Evolutionary conservation across 1,140 invertebrate species (phyloP).

Genomic region (Cyclina sinensis): DNA sequence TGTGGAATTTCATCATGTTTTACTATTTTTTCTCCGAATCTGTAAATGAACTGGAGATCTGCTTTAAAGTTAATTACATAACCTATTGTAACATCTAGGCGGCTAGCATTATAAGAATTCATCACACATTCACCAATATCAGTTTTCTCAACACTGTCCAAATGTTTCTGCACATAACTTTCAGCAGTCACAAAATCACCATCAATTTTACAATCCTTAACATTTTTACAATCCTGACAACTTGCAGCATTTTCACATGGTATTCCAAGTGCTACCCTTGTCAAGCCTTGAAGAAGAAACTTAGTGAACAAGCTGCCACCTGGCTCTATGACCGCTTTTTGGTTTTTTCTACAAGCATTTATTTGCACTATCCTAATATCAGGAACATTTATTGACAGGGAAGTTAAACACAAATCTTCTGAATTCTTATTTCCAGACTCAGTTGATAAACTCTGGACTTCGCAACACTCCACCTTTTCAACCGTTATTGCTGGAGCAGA

Average conservation of each 20-base stretch:
- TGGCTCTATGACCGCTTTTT: neutral
- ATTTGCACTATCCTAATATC: neutral
- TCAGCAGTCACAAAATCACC: neutral
- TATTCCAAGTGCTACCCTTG: neutral
- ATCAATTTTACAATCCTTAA: neutral
- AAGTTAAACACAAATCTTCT: neutral
- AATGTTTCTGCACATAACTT: neutral
- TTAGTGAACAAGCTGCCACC: neutral
- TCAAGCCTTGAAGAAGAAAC: neutral
- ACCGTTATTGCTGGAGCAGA: neutral
- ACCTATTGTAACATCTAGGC: neutral
- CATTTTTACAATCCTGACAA: too few relatives aligned
- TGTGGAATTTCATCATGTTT: neutral
- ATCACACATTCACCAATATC: neutral
- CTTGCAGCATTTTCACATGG: neutral
- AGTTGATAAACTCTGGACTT: neutral
- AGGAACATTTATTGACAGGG: neutral
- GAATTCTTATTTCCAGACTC: neutral
- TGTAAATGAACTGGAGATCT: neutral
- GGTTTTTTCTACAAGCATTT: neutral
- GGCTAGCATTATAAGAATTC: neutral
- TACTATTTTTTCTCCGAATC: neutral
- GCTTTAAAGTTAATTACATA: neutral
- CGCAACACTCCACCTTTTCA: neutral
- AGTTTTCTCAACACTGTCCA: neutral